These are phyloP conservation scores for Scylla paramamosain DNA, from an alignment of 1,140 invertebrate species.

Conservation along the genomic window DNA sequence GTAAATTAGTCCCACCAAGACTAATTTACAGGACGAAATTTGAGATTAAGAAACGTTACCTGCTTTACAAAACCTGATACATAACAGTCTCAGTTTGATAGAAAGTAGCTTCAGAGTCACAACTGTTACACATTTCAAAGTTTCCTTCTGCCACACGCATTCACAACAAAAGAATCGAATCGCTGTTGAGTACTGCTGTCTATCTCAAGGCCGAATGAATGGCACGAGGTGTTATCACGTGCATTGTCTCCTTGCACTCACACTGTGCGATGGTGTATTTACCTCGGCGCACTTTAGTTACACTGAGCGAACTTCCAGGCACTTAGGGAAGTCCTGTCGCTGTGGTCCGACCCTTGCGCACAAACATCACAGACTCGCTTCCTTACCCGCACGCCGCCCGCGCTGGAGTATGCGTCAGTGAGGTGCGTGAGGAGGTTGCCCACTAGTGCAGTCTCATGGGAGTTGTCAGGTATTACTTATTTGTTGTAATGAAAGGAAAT, in stretches of 20 bases:
- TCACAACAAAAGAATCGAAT: not conserved
- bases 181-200: not conserved
- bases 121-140: too few relatives aligned
- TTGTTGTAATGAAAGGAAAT: too few relatives aligned
- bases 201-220: not conserved
- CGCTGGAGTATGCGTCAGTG: not conserved
- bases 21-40: too few relatives aligned
- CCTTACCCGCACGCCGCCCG: not conserved
- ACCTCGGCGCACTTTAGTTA: not conserved
- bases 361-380: not conserved
- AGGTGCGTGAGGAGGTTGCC: not conserved
- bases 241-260: not conserved
- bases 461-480: not conserved
- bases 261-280: not conserved
- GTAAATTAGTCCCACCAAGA: too few relatives aligned
- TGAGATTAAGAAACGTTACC: too few relatives aligned
- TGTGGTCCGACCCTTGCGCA: not conserved
- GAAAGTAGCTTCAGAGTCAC: too few relatives aligned
- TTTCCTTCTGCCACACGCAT: not conserved
- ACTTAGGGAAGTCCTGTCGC: not conserved
- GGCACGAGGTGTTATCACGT: not conserved
- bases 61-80: too few relatives aligned
- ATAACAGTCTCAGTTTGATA: too few relatives aligned
- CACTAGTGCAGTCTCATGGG: not conserved
- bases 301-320: not conserved